Conservation (phyloP, 2,113 vertebrate genomes). For the Meles meles region DNA sequence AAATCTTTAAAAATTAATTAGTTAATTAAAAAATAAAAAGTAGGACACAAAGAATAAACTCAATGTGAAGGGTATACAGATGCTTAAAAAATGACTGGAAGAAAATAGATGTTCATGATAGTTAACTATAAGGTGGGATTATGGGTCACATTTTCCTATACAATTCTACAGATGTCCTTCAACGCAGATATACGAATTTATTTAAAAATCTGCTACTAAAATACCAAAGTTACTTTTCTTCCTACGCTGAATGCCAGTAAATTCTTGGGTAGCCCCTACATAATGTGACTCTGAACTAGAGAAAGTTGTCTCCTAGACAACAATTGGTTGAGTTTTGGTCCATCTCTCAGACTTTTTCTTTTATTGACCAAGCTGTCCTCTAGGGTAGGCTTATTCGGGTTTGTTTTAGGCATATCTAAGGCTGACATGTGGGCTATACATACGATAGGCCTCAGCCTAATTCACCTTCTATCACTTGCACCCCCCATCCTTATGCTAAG, state of each 20-base stretch:
- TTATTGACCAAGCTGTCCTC: background rate
- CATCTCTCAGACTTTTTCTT: background rate
- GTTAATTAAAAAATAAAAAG: background rate
- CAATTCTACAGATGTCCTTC: background rate
- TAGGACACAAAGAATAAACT: background rate
- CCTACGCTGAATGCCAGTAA: background rate
- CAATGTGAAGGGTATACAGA: too few relatives aligned
- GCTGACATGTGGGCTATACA: background rate
- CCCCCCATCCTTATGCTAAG: background rate
- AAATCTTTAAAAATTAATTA: background rate
- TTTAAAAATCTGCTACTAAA: background rate
- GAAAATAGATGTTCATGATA: background rate
- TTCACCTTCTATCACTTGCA: background rate
- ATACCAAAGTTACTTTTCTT: background rate
- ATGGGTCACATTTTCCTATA: background rate
- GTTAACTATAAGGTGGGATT: background rate
- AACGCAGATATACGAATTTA: background rate
- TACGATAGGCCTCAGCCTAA: background rate
- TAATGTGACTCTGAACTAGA: background rate
- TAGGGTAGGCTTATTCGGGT: background rate
- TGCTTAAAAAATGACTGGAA: background rate
- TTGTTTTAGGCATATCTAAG: background rate
- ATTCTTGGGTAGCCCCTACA: background rate
- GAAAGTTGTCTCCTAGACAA: background rate
- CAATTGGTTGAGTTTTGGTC: background rate